Base-by-base conservation (phyloP, 2,888 invertebrate species). In the Cheiracanthium punctorium region DNA sequence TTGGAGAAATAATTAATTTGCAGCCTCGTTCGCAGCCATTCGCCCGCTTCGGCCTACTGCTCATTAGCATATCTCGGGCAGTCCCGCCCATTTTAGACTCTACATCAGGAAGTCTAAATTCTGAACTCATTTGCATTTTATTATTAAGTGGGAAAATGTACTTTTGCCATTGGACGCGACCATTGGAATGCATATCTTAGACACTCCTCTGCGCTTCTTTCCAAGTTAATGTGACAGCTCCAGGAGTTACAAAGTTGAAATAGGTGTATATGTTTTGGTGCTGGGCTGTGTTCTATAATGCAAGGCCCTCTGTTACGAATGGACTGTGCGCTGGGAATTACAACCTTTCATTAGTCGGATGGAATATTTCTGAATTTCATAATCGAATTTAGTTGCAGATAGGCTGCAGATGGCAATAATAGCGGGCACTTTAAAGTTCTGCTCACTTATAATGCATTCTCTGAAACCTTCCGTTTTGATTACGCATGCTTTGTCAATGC, bases 1-100 rank as follows among this genome's bases (percentile, higher is more conserved):
- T 85, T 73, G 70, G 30, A n/a, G 79, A 79, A 73, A 85, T 85
- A 85, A 85, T 85, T 85, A 85, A 58, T 58, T 79, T 79, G 41
- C 73, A 43, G 2, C 69, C 70, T 69, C 84, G 79, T 85, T n/a
- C 70, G 75, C 64, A 24, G 37, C 30, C 70, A 29, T 70, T 71
- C 71, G 70, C 52, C 43, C 64, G 37, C 64, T 30, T 67, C 72
- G 29, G 48, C 67, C 75, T 67, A 52, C 52, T 37, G 20, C 77
- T 73, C 84, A 85, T 85, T 85, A 85, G 72, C 84, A 85, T 85
- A 73, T 73, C 73, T 65, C 12, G 32, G 20, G 1, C 29, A 33
- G 64, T 79, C 41, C 84, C 84, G 84, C 84, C 82, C 71, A 41
- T 69, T 77, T 64, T 67, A 33, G 73, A 71, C 41, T 71, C 48